These are phyloP conservation scores for Urosaurus nigricauda DNA, from an alignment of 2,797 vertebrate genomes.

Conservation along the genomic window DNA sequence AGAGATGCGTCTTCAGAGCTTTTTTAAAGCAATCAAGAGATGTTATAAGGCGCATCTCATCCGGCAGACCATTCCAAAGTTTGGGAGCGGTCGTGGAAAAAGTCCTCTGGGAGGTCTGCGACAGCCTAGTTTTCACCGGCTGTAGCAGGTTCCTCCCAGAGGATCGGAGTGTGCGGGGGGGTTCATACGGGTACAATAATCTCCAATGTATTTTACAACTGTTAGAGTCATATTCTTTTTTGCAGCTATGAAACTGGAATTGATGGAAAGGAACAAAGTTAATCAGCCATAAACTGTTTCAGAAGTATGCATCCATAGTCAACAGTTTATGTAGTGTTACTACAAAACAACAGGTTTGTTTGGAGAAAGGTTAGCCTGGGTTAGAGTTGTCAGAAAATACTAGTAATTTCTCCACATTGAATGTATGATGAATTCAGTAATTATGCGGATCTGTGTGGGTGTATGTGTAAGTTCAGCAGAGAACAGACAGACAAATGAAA, in stretches of 20 bases:
- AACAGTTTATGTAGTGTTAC: neutral
- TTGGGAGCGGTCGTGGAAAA: no score
- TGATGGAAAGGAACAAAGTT: slow-evolving; percentile 14
- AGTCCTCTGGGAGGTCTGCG: no score
- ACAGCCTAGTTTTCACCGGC: no score
- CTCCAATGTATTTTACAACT: neutral
- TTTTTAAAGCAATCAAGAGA: no score
- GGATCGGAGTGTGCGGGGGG: no score
- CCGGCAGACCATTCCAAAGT: no score
- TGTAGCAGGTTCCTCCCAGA: no score
- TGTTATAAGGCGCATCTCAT: no score
- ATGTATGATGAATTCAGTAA: slow-evolving; percentile 1
- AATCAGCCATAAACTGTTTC: slow-evolving; percentile 35
- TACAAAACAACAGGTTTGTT: slow-evolving; percentile 16
- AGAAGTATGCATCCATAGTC: neutral
- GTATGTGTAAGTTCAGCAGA: neutral
- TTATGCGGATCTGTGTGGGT: slow-evolving; percentile 22
- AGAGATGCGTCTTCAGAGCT: no score
- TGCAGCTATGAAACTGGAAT: slow-evolving; percentile 12
- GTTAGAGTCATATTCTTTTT: slow-evolving; percentile 39
- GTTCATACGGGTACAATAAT: no score
- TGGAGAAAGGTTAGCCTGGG: neutral
- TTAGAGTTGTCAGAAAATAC: slow-evolving; percentile 31
- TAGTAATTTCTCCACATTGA: slow-evolving; percentile 10
- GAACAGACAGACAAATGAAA: slow-evolving; percentile 30